Base-by-base conservation (phyloP, 2,888 invertebrate genomes). In the Taenaris catops region DNA sequence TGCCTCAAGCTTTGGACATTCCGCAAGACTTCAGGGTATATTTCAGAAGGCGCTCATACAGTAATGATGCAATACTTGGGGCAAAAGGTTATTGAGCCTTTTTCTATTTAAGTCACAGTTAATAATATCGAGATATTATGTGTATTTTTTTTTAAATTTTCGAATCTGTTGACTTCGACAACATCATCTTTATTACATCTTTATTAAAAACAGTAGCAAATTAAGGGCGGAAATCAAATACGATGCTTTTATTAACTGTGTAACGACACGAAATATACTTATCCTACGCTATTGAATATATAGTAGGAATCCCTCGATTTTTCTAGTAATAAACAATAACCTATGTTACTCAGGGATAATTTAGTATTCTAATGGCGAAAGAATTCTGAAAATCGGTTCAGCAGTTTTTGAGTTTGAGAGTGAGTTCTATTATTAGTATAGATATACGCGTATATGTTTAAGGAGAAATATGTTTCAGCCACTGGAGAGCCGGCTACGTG, bases 1-100 rank as follows among this genome's bases (percentile, higher is more conserved):
- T 89, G 6, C 91, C 91, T 0, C 89, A 90, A 6, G 81, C 88
- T 0, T 89, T 89, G 51, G 92, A 92, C 51, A 91, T 92, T 50
- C 91, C 92, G 0, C 70, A 88, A 6, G 90, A 91, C 62, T 90
- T 91, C 43, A 76, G 90, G 27, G 67, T 92, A 1, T 81, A 81
- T 17, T 86, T 92, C 38, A 70, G 87, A 4, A 83, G 86, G 50
- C 89, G 90, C 48, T 79, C 88, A 25, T 76, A 86, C 0, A 91
- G 91, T 66, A 79, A 81, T 0, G 41, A 74, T 1, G 89, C 90
- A 23, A 79, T 90, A 20, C 60, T 91, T 7, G 79, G 91, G 27
- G 89, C 91, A 0, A 92, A 69, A 61, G 72, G 80, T 75, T 40
- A 41, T 35, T 12, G 6, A 3, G 2, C 3, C 7, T 19, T n/a